Base-by-base conservation (phyloP, 2,113 vertebrate genomes). In the Colossoma macropomum region DNA sequence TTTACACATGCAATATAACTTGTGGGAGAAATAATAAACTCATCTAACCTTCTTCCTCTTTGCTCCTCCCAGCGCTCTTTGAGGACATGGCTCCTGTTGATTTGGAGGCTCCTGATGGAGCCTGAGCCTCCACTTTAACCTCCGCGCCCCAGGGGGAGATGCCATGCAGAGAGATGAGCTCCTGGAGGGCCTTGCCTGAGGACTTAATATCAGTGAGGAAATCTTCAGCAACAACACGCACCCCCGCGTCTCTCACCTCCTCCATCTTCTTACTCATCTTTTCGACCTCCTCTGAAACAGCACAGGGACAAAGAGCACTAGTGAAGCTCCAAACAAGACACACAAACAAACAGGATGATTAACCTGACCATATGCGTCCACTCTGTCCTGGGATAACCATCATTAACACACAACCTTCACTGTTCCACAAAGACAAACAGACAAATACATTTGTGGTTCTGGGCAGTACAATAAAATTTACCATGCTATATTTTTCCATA, bases 251-350 rank as follows among this genome's bases (percentile, higher is more conserved):
- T 77, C 95, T 95, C 1, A 94, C 95, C 79, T 99, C 98, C 82
- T 97, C 97, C 97, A 99, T 99, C 89, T 98, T 99, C 92, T 98
- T 99, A 81, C 73, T 95, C 96, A 98, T 96, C 87, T 99, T 99
- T 84, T 99, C 97, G 17, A 99, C 89, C 71, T 99, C 98, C 94
- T 97, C 98, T 99, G 95, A 79, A 60, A 25, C n/a, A 1, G 0
- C 13, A 52, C 4, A 63, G 41, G 56, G 56, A 78, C 75, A 1
- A 13, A 78, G 32, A 3, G 4, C 21, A 28, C 76, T 80, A 80
- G 25, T 21, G 54, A 69, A 0, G 38, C 28, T 45, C 21, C 1
- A 52, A 78, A 38, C 23, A 21, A 52, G 7, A 25, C 7, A 45
- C 9, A 65, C 25, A 79, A 66, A 68, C n/a, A 68, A 73, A 38